phyloP scores from a whole-genome alignment of 2,888 invertebrate species.

The Leucoma salicis region DNA sequence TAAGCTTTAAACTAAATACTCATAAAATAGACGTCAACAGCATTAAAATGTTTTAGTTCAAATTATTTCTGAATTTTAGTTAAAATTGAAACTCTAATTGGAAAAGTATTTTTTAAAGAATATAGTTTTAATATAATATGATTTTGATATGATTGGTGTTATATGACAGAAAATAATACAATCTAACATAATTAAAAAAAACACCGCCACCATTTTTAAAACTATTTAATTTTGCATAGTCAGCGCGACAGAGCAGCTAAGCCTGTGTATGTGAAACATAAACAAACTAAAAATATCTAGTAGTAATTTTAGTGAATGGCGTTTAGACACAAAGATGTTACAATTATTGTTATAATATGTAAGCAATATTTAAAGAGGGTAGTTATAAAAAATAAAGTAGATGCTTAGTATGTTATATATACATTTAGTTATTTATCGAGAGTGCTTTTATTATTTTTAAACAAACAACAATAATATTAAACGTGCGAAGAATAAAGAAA shows the following conservation, averaged over 20 bases:
- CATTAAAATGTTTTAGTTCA: no score
- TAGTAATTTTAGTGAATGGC: slow-evolving; percentile 3
- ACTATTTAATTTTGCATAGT: not conserved
- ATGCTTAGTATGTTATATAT: not conserved
- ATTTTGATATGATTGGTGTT: no score
- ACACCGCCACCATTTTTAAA: not conserved
- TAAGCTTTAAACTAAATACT: no score
- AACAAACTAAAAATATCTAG: slow-evolving; percentile 11
- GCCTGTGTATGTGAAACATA: slow-evolving; percentile 20
- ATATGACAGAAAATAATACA: no score
- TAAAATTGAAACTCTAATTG: no score
- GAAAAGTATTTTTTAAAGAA: no score
- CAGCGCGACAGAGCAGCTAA: slow-evolving; percentile 17
- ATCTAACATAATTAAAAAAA: not conserved
- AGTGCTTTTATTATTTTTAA: not conserved
- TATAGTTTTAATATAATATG: no score
- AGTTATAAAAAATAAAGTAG: not conserved
- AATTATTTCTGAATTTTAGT: no score
- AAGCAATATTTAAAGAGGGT: not conserved
- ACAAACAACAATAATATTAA: not conserved
- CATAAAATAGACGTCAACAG: no score
- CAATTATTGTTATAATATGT: not conserved
- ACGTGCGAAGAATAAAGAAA: not conserved
- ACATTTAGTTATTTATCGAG: not conserved
- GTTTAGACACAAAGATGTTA: not conserved